phyloP scores from a whole-genome alignment of 2,113 vertebrate species.

The Anoura caudifer region DNA sequence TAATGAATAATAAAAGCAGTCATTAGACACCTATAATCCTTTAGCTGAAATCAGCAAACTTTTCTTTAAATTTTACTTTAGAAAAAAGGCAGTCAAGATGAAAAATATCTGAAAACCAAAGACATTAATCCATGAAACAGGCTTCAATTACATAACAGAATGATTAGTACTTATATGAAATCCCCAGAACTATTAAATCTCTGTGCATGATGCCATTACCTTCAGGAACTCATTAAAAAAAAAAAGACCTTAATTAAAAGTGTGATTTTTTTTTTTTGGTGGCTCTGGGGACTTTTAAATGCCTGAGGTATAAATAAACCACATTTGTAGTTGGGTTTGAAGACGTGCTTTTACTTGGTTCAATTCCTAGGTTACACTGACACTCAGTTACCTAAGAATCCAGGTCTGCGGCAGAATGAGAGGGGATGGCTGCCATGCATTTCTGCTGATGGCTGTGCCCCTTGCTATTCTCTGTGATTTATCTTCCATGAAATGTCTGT shows the following conservation, averaged over 20 bases:
- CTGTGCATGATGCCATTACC: neutral
- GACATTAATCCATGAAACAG: neutral
- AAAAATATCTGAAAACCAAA: constrained; percentile 6
- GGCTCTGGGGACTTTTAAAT: constrained; percentile 44
- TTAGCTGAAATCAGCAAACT: neutral
- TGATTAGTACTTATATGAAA: neutral
- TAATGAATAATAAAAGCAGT: neutral
- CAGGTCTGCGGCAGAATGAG: neutral
- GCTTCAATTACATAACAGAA: neutral
- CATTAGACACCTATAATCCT: neutral
- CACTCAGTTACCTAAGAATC: neutral
- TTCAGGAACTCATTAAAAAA: constrained; percentile 57
- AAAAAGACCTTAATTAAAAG: constrained; percentile 60
- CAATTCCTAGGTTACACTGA: neutral
- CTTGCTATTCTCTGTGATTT: constrained; percentile 30
- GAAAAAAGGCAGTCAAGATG: neutral
- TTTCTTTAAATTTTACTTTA: constrained; percentile 9
- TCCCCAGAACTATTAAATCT: neutral
- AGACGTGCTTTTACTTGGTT: neutral
- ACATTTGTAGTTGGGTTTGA: neutral
- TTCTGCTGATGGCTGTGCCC: neutral
- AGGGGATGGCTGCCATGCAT: neutral
- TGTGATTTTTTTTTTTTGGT: neutral
- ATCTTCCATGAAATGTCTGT: constrained; percentile 59
- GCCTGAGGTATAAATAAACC: constrained; percentile 33